Percentiles rank a stretch among this genome's conserved stretches.
Conservation (phyloP, 2,888 invertebrate species). For the Philereme vetulata region DNA sequence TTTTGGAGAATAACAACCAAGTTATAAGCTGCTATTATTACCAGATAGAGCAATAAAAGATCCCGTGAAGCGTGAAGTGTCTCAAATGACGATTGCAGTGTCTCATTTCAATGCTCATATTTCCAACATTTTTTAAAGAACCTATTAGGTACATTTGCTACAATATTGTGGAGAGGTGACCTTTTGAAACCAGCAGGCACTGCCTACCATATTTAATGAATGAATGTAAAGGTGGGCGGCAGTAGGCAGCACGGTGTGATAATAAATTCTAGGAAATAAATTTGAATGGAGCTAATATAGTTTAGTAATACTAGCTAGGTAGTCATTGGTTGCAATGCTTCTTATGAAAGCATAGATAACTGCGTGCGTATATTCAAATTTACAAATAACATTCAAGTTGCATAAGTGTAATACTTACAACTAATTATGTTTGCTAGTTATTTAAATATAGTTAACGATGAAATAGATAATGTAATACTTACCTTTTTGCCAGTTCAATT, state of each 20-base stretch:
- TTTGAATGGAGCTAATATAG: slow-evolving; percentile 24
- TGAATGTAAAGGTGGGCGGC: slow-evolving; percentile 26
- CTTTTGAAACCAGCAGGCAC: slow-evolving; percentile 17
- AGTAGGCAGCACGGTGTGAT: slow-evolving; percentile 21
- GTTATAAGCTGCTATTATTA: no score
- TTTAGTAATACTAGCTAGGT: slow-evolving; percentile 21
- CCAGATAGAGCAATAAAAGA: no score
- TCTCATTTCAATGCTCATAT: no score
- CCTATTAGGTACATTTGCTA: background rate
- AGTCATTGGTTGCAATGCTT: slow-evolving; percentile 15
- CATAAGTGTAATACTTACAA: background rate
- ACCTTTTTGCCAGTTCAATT: no score
- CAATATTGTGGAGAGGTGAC: slow-evolving; percentile 14
- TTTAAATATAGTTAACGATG: no score
- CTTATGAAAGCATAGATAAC: slow-evolving; percentile 14
- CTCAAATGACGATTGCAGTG: no score
- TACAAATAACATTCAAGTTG: background rate
- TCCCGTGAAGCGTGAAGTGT: no score
- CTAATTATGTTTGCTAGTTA: background rate
- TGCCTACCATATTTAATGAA: slow-evolving; percentile 22
- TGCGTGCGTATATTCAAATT: slow-evolving; percentile 10
- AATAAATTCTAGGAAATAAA: slow-evolving; percentile 30
- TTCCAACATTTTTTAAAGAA: no score
- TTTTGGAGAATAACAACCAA: no score
- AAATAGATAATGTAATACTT: no score